phyloP scores from a whole-genome alignment of 2,888 invertebrate species.

The Xanthostigma xanthostigma region DNA sequence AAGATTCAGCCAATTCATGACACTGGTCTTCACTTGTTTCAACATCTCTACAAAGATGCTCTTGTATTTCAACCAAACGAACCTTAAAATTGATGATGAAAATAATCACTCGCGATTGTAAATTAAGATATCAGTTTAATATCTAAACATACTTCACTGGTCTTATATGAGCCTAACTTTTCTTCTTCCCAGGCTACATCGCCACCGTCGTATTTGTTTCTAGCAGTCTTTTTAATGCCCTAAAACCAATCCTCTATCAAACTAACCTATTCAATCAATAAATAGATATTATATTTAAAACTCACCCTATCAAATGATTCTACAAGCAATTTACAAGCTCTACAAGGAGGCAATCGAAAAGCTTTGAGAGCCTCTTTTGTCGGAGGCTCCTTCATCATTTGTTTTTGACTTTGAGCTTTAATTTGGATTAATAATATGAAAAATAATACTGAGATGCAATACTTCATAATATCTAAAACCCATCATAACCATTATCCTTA shows the following conservation, averaged over 20 bases:
- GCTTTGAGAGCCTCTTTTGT: slow-evolving; percentile 24
- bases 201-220: slow-evolving; percentile 83
- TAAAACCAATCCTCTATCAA: slow-evolving; percentile 20
- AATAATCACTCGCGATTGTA: too few species aligned
- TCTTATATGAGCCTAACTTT: slow-evolving; percentile 65
- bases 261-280: not conserved
- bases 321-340: slow-evolving; percentile 56
- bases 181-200: slow-evolving; percentile 90
- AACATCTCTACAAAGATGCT: slow-evolving; percentile 65
- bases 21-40: slow-evolving; percentile 63
- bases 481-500: too few species aligned
- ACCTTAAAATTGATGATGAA: not conserved
- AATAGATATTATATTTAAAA: slow-evolving; percentile 6
- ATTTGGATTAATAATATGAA: too few species aligned
- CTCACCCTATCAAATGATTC: slow-evolving; percentile 53
- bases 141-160: slow-evolving; percentile 52
- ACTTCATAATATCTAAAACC: too few species aligned
- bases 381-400: not conserved
- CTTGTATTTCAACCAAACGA: slow-evolving; percentile 80
- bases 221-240: slow-evolving; percentile 68
- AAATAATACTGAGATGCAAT: too few species aligned
- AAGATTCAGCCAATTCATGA: slow-evolving; percentile 66
- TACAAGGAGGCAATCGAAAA: slow-evolving; percentile 55
- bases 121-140: not conserved
- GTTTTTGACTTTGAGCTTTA: too few species aligned